Percentiles rank a stretch among this genome's conserved stretches.
Evolutionary conservation across 2,113 vertebrate genomes (phyloP).

Genomic region (Odontesthes bonariensis): DNA sequence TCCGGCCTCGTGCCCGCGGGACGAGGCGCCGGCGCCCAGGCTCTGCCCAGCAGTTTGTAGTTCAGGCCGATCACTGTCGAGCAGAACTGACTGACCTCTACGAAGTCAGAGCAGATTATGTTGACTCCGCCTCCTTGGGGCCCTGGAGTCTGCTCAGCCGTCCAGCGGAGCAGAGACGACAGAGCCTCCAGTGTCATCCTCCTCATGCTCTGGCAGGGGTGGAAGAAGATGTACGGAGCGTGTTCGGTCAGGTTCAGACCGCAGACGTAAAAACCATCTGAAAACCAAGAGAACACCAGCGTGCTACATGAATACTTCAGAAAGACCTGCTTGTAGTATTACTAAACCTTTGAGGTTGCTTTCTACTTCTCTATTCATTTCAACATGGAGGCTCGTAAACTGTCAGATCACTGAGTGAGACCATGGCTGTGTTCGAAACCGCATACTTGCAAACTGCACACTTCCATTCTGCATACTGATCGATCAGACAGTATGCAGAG

Average conservation of each 20-base stretch:
- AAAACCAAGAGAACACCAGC: background rate
- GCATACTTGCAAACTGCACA: too few relatives aligned
- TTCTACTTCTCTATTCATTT: too few relatives aligned
- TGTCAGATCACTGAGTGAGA: too few relatives aligned
- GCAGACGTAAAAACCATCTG: slow-evolving; percentile 78
- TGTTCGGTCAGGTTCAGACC: slow-evolving; percentile 84
- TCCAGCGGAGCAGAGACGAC: slow-evolving; percentile 72
- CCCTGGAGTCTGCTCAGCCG: slow-evolving; percentile 70
- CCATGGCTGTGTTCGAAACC: too few relatives aligned
- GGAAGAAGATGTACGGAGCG: slow-evolving; percentile 66
- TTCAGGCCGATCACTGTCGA: slow-evolving; percentile 77
- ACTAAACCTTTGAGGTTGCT: too few relatives aligned
- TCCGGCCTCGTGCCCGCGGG: too few relatives aligned
- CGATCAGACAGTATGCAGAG: too few relatives aligned
- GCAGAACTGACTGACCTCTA: slow-evolving; percentile 68
- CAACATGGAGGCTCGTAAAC: too few relatives aligned
- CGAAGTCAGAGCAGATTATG: slow-evolving; percentile 82
- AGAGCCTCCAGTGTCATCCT: slow-evolving; percentile 71
- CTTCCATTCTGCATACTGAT: too few relatives aligned
- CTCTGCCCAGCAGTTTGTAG: slow-evolving; percentile 34
- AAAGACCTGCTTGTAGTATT: background rate
- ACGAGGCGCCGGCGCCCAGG: too few relatives aligned
- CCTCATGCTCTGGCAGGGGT: slow-evolving; percentile 76
- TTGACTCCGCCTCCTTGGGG: slow-evolving; percentile 57
- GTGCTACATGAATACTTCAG: too few relatives aligned